A percentile compares a stretch with the other conserved stretches of the same genome.
phyloP scores from a whole-genome alignment of 1,140 invertebrate species.

The Tenebrio molitor region DNA sequence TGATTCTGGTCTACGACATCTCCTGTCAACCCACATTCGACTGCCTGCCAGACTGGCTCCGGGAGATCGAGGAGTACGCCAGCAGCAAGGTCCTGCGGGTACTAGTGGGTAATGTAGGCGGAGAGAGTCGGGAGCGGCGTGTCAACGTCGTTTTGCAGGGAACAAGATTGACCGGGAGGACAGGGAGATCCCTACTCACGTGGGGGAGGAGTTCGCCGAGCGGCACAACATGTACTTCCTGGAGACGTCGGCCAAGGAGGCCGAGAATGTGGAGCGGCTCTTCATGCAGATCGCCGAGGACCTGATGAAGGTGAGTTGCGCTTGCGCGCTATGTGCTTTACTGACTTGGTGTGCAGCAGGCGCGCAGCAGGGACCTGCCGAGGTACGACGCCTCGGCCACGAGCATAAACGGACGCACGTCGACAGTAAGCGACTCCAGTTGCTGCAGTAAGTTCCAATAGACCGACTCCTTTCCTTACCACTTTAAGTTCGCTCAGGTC shows the following conservation, averaged over 20 bases:
- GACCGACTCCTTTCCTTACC: slow-evolving; percentile 41
- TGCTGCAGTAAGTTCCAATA: slow-evolving; percentile 71
- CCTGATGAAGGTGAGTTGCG: slow-evolving; percentile 81
- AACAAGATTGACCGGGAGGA: slow-evolving; percentile 98
- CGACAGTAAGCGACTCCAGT: slow-evolving; percentile 75
- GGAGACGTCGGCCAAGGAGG: slow-evolving; percentile 98
- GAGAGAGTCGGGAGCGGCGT: not conserved
- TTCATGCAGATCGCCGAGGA: slow-evolving; percentile 97
- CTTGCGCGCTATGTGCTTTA: not conserved
- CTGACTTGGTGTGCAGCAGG: slow-evolving; percentile 70
- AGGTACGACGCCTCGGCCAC: slow-evolving; percentile 80
- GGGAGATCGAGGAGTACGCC: slow-evolving; percentile 97
- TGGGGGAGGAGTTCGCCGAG: slow-evolving; percentile 96
- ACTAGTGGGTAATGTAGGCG: slow-evolving; percentile 82
- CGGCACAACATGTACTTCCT: slow-evolving; percentile 97
- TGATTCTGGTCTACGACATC: slow-evolving; percentile 98
- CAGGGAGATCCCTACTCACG: slow-evolving; percentile 92
- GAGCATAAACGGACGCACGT: slow-evolving; percentile 79
- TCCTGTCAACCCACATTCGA: slow-evolving; percentile 98
- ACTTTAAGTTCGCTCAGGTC: slow-evolving; percentile 49
- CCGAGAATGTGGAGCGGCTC: slow-evolving; percentile 96
- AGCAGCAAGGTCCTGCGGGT: slow-evolving; percentile 94
- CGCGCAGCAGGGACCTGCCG: slow-evolving; percentile 81
- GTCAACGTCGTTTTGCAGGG: slow-evolving; percentile 70
- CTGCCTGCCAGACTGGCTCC: slow-evolving; percentile 93